Evolutionary conservation across 2,113 vertebrate species (phyloP).

Genomic region (Poecilia latipinna): DNA sequence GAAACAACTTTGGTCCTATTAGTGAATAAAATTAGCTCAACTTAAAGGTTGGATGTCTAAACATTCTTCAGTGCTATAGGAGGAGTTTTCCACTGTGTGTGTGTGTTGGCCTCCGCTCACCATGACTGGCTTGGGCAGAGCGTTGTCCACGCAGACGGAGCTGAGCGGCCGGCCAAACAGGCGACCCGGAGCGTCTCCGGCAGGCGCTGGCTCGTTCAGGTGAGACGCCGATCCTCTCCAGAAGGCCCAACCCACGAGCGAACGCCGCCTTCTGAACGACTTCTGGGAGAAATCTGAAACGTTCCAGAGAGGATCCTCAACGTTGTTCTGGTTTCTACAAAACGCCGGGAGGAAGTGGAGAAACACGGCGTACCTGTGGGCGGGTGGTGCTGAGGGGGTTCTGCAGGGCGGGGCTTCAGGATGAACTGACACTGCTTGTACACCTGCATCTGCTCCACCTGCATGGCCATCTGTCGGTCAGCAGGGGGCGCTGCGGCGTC

Average conservation of each 20-base stretch:
- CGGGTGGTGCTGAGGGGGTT: slow-evolving; percentile 5
- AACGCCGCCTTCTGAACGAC: slow-evolving; percentile 87
- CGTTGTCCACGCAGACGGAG: slow-evolving; percentile 85
- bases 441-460: slow-evolving; percentile 56
- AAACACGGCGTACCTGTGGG: slow-evolving; percentile 38
- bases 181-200: slow-evolving; percentile 75
- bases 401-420: slow-evolving; percentile 61
- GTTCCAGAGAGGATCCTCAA: background rate
- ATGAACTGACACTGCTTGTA: slow-evolving; percentile 94
- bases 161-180: slow-evolving; percentile 88
- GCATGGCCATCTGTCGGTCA: slow-evolving; percentile 43
- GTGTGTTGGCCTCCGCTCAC: slow-evolving; percentile 73
- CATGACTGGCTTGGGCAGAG: slow-evolving; percentile 90
- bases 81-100: no score
- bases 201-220: slow-evolving; percentile 81
- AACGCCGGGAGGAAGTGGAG: background rate
- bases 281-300: slow-evolving; percentile 85
- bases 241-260: slow-evolving; percentile 94
- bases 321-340: background rate
- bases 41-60: no score
- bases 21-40: no score
- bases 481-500: background rate
- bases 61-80: background rate
- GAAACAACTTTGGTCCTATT: no score
- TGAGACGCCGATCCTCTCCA: slow-evolving; percentile 88